A percentile compares a stretch with the other conserved stretches of the same genome.
Evolutionary conservation across 2,113 vertebrate genomes (phyloP).

Genomic region (Lophius piscatorius): DNA sequence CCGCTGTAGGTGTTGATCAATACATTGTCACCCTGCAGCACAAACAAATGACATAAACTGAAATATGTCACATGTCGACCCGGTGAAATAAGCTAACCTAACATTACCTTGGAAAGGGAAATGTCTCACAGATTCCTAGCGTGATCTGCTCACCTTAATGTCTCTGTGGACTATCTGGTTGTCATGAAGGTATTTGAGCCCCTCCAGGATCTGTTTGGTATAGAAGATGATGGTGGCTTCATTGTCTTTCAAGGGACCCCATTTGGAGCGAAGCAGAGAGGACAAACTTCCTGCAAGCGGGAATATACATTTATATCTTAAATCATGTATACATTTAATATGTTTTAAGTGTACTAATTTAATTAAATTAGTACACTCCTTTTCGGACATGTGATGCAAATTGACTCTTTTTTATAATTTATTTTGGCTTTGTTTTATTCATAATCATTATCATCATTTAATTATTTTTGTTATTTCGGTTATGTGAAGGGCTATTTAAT

Average conservation of each 20-base stretch:
- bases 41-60: neutral
- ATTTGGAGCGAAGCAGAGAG: slow-evolving; percentile 89
- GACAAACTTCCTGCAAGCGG: slow-evolving; percentile 86
- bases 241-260: slow-evolving; percentile 93
- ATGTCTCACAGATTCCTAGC: neutral
- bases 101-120: neutral
- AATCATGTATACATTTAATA: too few relatives aligned
- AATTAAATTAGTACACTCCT: too few relatives aligned
- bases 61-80: neutral
- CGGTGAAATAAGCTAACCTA: neutral
- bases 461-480: too few relatives aligned
- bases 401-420: too few relatives aligned
- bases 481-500: too few relatives aligned
- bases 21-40: slow-evolving; percentile 89
- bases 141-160: slow-evolving; percentile 83
- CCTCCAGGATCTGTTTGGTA: slow-evolving; percentile 91
- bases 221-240: slow-evolving; percentile 92
- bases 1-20: slow-evolving; percentile 94
- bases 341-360: too few relatives aligned
- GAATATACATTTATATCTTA: too few relatives aligned
- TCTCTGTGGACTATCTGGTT: slow-evolving; percentile 93
- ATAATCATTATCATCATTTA: too few relatives aligned
- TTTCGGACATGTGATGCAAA: too few relatives aligned
- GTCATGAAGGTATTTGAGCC: slow-evolving; percentile 90
- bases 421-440: too few relatives aligned